Percentiles rank a stretch among this genome's conserved stretches.
These are phyloP conservation scores for Poecile montanus DNA, from an alignment of 2,797 vertebrate species.

Conservation along the genomic window DNA sequence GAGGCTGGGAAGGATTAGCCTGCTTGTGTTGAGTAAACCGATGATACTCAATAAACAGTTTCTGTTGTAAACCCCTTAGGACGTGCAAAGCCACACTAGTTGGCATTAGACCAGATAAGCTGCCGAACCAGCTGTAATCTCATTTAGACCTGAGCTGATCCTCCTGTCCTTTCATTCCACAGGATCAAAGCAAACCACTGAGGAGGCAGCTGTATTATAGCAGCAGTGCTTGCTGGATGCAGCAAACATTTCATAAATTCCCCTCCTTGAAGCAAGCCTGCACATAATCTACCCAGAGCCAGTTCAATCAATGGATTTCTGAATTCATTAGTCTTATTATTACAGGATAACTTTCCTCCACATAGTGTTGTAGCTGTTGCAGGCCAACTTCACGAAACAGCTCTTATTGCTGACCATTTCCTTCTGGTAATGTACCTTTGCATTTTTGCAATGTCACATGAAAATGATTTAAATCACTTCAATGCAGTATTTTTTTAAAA, in stretches of 20 bases:
- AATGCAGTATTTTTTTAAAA: slow-evolving; percentile 28
- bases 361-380: slow-evolving; percentile 44
- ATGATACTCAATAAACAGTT: slow-evolving; percentile 94
- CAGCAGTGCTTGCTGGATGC: slow-evolving; percentile 76
- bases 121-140: slow-evolving; percentile 99
- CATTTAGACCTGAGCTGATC: slow-evolving; percentile 99
- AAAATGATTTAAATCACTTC: slow-evolving; percentile 58
- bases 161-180: slow-evolving; percentile 92
- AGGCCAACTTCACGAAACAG: slow-evolving; percentile 58
- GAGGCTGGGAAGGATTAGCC: slow-evolving; percentile 83
- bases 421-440: slow-evolving; percentile 39
- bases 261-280: slow-evolving; percentile 93
- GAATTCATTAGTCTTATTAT: slow-evolving; percentile 97
- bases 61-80: slow-evolving; percentile 88
- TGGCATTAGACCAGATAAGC: slow-evolving; percentile 99
- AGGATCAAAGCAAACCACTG: slow-evolving; percentile 88
- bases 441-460: slow-evolving; percentile 23
- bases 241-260: slow-evolving; percentile 84
- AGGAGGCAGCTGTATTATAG: slow-evolving; percentile 84
- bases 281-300: slow-evolving; percentile 94
- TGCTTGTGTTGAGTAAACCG: slow-evolving; percentile 87
- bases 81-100: slow-evolving; percentile 91
- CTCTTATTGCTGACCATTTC: slow-evolving; percentile 48
- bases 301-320: slow-evolving; percentile 96
- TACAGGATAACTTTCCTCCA: slow-evolving; percentile 72